Evolutionary conservation across 1,140 invertebrate species (phyloP).

Genomic region (Pantala flavescens): DNA sequence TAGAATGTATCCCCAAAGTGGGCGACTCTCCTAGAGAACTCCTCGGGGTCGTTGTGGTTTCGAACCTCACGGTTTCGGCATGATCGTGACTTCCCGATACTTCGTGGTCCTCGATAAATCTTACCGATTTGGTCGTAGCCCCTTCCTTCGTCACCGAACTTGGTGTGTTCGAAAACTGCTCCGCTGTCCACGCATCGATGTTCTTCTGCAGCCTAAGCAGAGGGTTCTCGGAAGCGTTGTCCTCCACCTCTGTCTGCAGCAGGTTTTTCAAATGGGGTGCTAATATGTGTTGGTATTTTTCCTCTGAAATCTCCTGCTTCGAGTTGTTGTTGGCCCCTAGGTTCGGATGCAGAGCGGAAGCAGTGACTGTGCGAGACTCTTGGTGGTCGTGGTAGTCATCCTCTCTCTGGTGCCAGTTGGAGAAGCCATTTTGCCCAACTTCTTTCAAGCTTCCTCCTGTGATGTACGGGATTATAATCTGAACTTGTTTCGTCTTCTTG

Average conservation of each 20-base stretch:
- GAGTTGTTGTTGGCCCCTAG: constrained; percentile 32
- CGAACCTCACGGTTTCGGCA: background rate
- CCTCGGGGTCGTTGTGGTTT: background rate
- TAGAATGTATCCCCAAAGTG: background rate
- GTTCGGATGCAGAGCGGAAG: constrained; percentile 28
- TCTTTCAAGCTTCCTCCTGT: constrained; percentile 27
- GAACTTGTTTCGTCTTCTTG: constrained; percentile 37
- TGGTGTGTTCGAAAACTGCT: constrained; percentile 45
- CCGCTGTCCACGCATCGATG: constrained; percentile 73
- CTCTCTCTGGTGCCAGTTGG: constrained; percentile 30
- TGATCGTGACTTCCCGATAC: background rate
- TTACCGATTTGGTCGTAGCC: background rate
- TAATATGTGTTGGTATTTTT: constrained; percentile 31
- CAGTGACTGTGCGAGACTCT: constrained; percentile 18
- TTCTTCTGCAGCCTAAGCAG: constrained; percentile 59
- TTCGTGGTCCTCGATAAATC: background rate
- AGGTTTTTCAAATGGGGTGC: constrained; percentile 30
- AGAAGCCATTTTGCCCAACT: constrained; percentile 21
- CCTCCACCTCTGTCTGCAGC: constrained; percentile 29
- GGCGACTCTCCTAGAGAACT: background rate
- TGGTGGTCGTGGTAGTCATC: constrained; percentile 20
- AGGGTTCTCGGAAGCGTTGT: constrained; percentile 24
- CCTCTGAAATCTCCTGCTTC: constrained; percentile 32
- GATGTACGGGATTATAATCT: constrained; percentile 67
- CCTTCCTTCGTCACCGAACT: background rate